These are phyloP conservation scores for Hemistola chrysoprasaria DNA, from an alignment of 2,888 invertebrate species.

Conservation along the genomic window DNA sequence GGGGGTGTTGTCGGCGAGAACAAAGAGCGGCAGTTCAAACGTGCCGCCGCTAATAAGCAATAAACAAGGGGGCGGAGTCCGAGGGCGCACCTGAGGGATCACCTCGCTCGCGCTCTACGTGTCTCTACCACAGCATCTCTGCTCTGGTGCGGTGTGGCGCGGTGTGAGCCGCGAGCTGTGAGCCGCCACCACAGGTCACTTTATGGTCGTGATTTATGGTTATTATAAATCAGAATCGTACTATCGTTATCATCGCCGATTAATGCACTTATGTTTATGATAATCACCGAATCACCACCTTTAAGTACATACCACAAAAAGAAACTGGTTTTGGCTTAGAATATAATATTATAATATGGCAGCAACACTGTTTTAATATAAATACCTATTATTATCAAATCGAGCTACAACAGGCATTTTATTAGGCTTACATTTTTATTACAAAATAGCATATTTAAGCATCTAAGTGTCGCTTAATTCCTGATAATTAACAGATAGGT, in stretches of 20 bases:
- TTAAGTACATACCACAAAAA: too few relatives aligned
- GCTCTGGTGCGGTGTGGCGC: conserved; percentile 26
- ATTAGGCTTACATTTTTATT: conserved; percentile 6
- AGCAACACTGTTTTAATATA: too few relatives aligned
- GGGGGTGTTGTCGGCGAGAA: conserved; percentile 66
- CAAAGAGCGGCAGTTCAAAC: conserved; percentile 77
- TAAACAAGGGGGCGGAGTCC: conserved; percentile 80
- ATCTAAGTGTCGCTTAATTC: conserved; percentile 50
- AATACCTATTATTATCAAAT: too few relatives aligned
- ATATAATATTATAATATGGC: too few relatives aligned
- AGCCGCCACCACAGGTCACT: conserved; percentile 28
- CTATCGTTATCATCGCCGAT: conserved; percentile 11
- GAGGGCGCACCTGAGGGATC: conserved; percentile 77
- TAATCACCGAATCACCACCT: too few relatives aligned
- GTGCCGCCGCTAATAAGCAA: conserved; percentile 82
- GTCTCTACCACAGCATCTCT: conserved; percentile 32
- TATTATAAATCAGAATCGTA: conserved; percentile 22
- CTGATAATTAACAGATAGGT: conserved; percentile 54
- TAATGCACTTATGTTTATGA: too few relatives aligned
- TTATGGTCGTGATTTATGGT: conserved; percentile 14
- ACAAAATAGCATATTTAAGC: conserved; percentile 21
- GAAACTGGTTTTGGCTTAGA: too few relatives aligned
- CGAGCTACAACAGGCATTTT: too few relatives aligned
- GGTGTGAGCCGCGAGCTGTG: conserved; percentile 15
- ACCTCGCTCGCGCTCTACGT: conserved; percentile 54